Percentiles rank a stretch among this genome's conserved stretches.
phyloP scores from a whole-genome alignment of 2,888 invertebrate species.

The Nomada goodeniana region DNA sequence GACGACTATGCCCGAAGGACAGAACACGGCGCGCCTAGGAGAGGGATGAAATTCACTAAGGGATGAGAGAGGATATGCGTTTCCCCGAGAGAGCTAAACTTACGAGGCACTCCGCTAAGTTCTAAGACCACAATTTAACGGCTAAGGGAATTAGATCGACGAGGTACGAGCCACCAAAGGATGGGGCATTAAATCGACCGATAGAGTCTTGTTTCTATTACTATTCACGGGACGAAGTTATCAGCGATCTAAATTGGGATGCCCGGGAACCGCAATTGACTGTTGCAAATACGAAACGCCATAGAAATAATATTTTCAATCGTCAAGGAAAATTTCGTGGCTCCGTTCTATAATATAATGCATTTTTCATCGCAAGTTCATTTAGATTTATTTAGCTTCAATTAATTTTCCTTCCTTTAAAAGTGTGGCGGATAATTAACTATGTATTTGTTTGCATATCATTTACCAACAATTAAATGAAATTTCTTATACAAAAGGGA shows the following conservation, averaged over 20 bases:
- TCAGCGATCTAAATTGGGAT: not conserved
- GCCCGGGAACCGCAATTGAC: too few relatives aligned
- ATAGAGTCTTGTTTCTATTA: slow-evolving; percentile 28
- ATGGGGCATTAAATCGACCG: slow-evolving; percentile 43
- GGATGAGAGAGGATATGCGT: slow-evolving; percentile 53
- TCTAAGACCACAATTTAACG: slow-evolving; percentile 69
- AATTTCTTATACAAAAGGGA: too few relatives aligned
- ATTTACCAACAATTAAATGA: too few relatives aligned
- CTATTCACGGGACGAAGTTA: not conserved
- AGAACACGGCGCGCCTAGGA: slow-evolving; percentile 20
- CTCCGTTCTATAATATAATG: slow-evolving; percentile 3
- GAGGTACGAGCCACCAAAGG: slow-evolving; percentile 48
- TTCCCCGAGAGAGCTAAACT: slow-evolving; percentile 57
- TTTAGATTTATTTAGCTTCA: not conserved
- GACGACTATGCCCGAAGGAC: slow-evolving; percentile 38
- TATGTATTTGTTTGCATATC: too few relatives aligned
- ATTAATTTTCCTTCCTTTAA: not conserved
- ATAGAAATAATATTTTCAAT: too few relatives aligned
- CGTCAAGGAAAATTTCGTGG: not conserved
- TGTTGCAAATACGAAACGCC: not conserved
- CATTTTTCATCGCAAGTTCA: not conserved
- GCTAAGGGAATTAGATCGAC: slow-evolving; percentile 64
- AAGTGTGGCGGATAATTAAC: not conserved
- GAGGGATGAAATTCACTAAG: slow-evolving; percentile 54
- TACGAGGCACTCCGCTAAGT: slow-evolving; percentile 62